Base-by-base conservation (phyloP, 2,797 vertebrate species). In the Coendou prehensilis region DNA sequence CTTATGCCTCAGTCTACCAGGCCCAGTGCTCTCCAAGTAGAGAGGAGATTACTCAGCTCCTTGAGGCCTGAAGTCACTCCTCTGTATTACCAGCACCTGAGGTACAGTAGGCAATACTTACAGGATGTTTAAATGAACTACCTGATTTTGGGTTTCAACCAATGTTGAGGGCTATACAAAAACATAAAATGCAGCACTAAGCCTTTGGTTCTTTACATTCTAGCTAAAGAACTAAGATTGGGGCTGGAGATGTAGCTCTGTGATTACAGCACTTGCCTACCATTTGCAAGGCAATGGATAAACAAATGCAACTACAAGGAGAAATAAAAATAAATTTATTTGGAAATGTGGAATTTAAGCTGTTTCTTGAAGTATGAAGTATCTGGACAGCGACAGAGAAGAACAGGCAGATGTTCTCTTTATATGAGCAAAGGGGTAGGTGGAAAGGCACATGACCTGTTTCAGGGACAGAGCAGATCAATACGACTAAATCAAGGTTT, bases 291-390 rank as follows among this genome's bases (percentile, higher is more conserved):
- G 67, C 22, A 81, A 83, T 69, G 73, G 47, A 89, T 47, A 91
- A 75, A 64, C 80, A 84, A 71, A 89, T 71, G 8, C 20, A 94
- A 78, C 37, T 41, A 63, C 26, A 89, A 91, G 92, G 79, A 80
- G 37, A 95, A 91, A 50, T 54, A 23, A 73, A 85, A 54, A 85
- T 59, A 89, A 56, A 41, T 63, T 84, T 91, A 73, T 83, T 57
- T 89, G 93, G 75, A 82, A 89, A 75, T 67, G 56, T 47, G 50
- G 22, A 52, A 73, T 47, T 78, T 81, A 84, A 69, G 56, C 86
- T 85, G 50, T n/a, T 92, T 33, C 85, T 90, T 76, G 4, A 79
- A 83, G 78, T 89, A 8, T 94, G 28, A 64, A 41, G 64, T 78
- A 76, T 82, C 63, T 83, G 73, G n/a, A 73, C 54, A 89, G 69